Percentiles rank a stretch among this genome's conserved stretches.
phyloP scores from a whole-genome alignment of 2,113 vertebrate species.

The Perca fluviatilis region DNA sequence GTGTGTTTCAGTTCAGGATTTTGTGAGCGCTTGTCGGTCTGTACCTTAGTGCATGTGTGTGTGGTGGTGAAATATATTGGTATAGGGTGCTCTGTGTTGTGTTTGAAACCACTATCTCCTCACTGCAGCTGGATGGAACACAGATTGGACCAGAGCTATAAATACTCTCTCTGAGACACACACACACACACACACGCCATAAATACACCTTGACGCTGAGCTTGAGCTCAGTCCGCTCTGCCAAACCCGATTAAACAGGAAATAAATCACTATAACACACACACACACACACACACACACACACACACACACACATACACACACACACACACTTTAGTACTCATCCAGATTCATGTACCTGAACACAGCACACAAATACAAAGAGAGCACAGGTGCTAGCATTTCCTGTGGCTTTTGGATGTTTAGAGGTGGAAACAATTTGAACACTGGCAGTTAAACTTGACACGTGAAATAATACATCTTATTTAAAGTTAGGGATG shows the following conservation, averaged over 20 bases:
- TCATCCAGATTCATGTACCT: conserved; percentile 18
- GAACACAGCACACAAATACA: neutral
- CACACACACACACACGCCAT: conserved; percentile 55
- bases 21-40: neutral
- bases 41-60: neutral
- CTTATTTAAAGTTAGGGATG: conserved; percentile 1
- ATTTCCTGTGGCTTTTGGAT: conserved; percentile 17
- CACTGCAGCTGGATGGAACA: conserved; percentile 74
- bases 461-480: conserved; percentile 17
- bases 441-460: conserved; percentile 14
- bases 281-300: conserved; percentile 13
- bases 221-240: conserved; percentile 68
- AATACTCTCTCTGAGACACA: conserved; percentile 64
- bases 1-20: neutral
- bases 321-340: conserved; percentile 10
- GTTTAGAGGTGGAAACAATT: conserved; percentile 38
- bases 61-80: conserved; percentile 21
- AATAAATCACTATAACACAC: conserved; percentile 73
- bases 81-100: conserved; percentile 43
- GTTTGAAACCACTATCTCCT: conserved; percentile 72
- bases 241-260: conserved; percentile 77
- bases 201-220: conserved; percentile 74
- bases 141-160: conserved; percentile 75
- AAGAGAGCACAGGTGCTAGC: neutral
- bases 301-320: neutral